phyloP scores from a whole-genome alignment of 2,888 invertebrate species.

The Bruchidius siliquastri region DNA sequence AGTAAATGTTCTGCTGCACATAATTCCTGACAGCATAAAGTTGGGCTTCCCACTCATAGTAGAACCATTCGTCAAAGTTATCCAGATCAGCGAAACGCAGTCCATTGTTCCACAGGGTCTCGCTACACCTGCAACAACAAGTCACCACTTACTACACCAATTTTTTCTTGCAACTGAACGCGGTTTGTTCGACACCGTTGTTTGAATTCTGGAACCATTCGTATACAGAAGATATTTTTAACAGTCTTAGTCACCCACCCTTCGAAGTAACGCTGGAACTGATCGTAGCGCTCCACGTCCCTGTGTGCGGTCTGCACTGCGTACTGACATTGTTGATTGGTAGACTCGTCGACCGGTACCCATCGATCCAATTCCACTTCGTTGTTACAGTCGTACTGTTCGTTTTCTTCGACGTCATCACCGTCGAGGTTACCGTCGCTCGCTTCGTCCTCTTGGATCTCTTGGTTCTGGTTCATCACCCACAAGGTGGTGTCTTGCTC shows the following conservation, averaged over 20 bases:
- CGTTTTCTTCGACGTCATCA: background rate
- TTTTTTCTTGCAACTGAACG: too few relatives aligned
- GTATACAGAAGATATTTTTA: too few relatives aligned
- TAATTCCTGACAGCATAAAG: constrained; percentile 37
- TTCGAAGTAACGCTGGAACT: constrained; percentile 32
- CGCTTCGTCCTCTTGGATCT: background rate
- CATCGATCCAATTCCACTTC: constrained; percentile 6
- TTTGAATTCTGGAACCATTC: too few relatives aligned
- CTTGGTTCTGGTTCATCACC: background rate
- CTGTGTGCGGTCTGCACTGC: background rate
- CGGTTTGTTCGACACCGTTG: too few relatives aligned
- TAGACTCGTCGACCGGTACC: background rate
- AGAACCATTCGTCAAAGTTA: constrained; percentile 39
- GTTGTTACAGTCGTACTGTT: background rate
- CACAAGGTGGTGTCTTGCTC: background rate
- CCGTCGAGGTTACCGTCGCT: background rate
- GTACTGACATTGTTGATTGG: background rate
- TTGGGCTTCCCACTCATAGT: constrained; percentile 39
- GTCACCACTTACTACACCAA: too few relatives aligned
- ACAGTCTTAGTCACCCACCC: constrained; percentile 18
- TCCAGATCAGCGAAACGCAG: constrained; percentile 32
- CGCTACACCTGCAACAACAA: constrained; percentile 18
- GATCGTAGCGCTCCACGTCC: constrained; percentile 13
- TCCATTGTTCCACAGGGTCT: constrained; percentile 33
- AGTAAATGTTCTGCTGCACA: constrained; percentile 43